Percentiles rank a stretch among this genome's conserved stretches.
These are phyloP conservation scores for Eilema sororculum DNA, from an alignment of 2,888 invertebrate species.

Conservation along the genomic window DNA sequence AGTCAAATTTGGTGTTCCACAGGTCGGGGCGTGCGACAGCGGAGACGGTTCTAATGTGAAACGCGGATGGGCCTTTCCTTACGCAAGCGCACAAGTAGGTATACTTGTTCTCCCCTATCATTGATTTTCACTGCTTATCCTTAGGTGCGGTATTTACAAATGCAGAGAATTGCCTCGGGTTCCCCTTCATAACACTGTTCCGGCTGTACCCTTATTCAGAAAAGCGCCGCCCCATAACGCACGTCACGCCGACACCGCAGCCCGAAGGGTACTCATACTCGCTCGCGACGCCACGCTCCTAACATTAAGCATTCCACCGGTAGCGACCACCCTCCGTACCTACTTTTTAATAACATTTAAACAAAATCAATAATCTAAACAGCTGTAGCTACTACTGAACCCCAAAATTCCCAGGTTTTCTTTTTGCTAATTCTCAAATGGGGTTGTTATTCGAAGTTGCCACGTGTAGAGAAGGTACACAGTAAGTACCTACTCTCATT, in stretches of 20 bases:
- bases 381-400: not conserved
- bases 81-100: conserved; percentile 71
- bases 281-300: conserved; percentile 22
- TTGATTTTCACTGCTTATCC: conserved; percentile 80
- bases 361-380: not conserved
- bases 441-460: not conserved
- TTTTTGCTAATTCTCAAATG: not conserved
- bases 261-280: conserved; percentile 34
- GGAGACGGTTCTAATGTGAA: conserved; percentile 70
- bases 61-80: conserved; percentile 62
- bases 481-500: no score
- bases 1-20: conserved; percentile 69
- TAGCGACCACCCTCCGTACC: conserved; percentile 12
- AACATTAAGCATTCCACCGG: conserved; percentile 11
- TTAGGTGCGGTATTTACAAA: conserved; percentile 79
- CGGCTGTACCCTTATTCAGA: conserved; percentile 53
- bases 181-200: conserved; percentile 74
- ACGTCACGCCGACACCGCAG: conserved; percentile 33
- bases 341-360: conserved; percentile 9
- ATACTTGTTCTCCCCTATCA: conserved; percentile 64
- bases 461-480: not conserved
- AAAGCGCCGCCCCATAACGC: conserved; percentile 48
- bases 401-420: not conserved
- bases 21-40: conserved; percentile 73
- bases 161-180: conserved; percentile 72